These are phyloP conservation scores for Halocynthia aurantium DNA, from an alignment of 23 tunicate species.

Conservation along the genomic window DNA sequence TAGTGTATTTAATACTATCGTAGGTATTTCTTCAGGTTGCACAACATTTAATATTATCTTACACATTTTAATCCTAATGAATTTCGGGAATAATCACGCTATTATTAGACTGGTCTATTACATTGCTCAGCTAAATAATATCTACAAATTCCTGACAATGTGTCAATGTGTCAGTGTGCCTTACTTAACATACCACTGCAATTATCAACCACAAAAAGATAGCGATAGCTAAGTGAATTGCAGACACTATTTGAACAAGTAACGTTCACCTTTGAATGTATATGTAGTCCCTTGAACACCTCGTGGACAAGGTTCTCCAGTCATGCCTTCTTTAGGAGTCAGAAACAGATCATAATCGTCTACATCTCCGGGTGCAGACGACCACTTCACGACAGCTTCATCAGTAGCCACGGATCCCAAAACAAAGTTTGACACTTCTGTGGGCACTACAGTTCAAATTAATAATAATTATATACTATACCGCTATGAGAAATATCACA, in stretches of 20 bases:
- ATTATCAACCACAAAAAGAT: too few relatives aligned
- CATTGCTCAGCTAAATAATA: not conserved
- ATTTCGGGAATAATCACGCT: too few relatives aligned
- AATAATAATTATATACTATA: not conserved
- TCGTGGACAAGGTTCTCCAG: constrained; percentile 44
- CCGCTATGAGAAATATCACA: not conserved
- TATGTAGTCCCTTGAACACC: constrained; percentile 33
- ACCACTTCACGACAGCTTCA: constrained; percentile 62
- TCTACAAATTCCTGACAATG: not conserved
- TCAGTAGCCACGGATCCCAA: constrained; percentile 43
- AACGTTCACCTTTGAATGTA: constrained; percentile 51
- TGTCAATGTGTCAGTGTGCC: too few relatives aligned
- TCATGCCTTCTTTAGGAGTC: constrained; percentile 55
- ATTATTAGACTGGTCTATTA: too few relatives aligned
- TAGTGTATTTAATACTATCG: too few relatives aligned
- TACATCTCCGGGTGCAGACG: constrained; percentile 55
- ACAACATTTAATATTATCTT: too few relatives aligned
- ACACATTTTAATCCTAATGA: too few relatives aligned
- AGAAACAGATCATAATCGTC: constrained; percentile 77
- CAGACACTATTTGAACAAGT: not conserved
- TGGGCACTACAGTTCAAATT: constrained; percentile 39
- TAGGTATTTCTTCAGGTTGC: too few relatives aligned
- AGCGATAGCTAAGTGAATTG: not conserved
- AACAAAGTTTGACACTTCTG: constrained; percentile 38
- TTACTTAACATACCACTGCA: too few relatives aligned